phyloP scores from a whole-genome alignment of 37 sponge, comb jelly and placozoan species.

The Ephydatia muelleri region DNA sequence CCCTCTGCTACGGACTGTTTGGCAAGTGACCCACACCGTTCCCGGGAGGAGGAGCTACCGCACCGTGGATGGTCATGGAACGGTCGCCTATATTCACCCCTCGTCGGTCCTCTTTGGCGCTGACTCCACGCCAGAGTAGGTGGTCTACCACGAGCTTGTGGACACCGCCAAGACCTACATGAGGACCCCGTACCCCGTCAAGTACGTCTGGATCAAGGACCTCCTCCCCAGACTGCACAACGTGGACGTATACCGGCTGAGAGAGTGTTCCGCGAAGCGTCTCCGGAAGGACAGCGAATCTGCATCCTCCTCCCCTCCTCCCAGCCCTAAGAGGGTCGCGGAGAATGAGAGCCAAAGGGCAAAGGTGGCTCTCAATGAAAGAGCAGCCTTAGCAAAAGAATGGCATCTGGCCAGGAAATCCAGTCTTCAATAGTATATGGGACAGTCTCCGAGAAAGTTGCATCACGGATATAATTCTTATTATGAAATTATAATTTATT shows the following conservation, averaged over 20 bases:
- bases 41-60: slow-evolving; percentile 63
- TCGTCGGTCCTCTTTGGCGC: slow-evolving; percentile 72
- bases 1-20: slow-evolving; percentile 83
- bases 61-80: slow-evolving; percentile 92
- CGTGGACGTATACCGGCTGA: slow-evolving; percentile 77
- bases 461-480: too few species aligned
- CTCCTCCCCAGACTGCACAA: slow-evolving; percentile 79
- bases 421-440: neutral
- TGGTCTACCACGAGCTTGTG: slow-evolving; percentile 80
- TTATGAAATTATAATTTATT: too few species aligned
- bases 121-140: slow-evolving; percentile 82
- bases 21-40: slow-evolving; percentile 69
- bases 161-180: slow-evolving; percentile 83
- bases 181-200: slow-evolving; percentile 81
- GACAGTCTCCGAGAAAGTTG: too few species aligned
- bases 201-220: slow-evolving; percentile 83
- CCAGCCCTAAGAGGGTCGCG: neutral
- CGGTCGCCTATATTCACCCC: slow-evolving; percentile 75
- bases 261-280: slow-evolving; percentile 50
- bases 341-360: slow-evolving; percentile 13
- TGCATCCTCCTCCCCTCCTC: neutral
- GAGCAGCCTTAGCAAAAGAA: slow-evolving; percentile 63
- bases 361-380: slow-evolving; percentile 26
- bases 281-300: neutral
- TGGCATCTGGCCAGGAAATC: slow-evolving; percentile 66